These are phyloP conservation scores for Ceratitis capitata DNA, from an alignment of 1,140 invertebrate species.

Conservation along the genomic window DNA sequence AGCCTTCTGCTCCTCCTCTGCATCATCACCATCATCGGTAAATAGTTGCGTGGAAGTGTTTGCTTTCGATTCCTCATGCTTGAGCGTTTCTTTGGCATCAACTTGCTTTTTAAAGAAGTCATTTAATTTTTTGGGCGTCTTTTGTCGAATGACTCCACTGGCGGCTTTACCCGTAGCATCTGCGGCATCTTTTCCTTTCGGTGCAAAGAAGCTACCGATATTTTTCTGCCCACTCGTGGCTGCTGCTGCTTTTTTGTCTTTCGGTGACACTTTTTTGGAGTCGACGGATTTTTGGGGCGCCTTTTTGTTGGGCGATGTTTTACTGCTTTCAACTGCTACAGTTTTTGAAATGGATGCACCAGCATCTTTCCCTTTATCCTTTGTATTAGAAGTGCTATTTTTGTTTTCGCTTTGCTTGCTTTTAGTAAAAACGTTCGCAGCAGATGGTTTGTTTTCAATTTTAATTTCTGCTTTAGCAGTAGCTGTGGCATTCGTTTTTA, in stretches of 20 bases:
- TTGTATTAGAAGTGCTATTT: background rate
- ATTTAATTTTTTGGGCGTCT: constrained; percentile 49
- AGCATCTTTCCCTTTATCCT: background rate
- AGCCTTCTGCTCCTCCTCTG: background rate
- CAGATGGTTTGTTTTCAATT: background rate
- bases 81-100: constrained; percentile 22
- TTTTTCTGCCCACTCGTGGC: constrained; percentile 49
- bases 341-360: background rate
- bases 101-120: constrained; percentile 58
- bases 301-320: background rate
- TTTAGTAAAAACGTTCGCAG: constrained; percentile 5
- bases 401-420: background rate
- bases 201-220: constrained; percentile 54
- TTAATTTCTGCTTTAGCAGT: constrained; percentile 13
- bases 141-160: constrained; percentile 44
- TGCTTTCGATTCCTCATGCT: background rate
- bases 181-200: constrained; percentile 41
- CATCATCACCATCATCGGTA: constrained; percentile 47
- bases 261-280: background rate
- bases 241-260: constrained; percentile 43
- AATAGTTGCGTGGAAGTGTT: constrained; percentile 59
- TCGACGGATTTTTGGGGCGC: background rate
- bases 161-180: constrained; percentile 47
- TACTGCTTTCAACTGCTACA: background rate
- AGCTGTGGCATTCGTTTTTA: background rate